phyloP scores from a whole-genome alignment of 1,140 invertebrate species.

The Trissolcus basalis region DNA sequence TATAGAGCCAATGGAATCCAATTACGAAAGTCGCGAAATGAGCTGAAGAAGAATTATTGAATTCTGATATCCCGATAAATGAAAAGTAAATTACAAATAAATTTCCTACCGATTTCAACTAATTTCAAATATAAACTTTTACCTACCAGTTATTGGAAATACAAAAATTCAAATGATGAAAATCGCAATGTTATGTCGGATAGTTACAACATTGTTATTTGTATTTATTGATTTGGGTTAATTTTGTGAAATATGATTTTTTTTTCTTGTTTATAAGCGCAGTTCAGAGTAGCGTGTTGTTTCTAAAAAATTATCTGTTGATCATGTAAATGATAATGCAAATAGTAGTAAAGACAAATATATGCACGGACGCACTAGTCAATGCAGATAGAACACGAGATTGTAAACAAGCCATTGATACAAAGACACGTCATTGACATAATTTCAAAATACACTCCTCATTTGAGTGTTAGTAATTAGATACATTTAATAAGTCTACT shows the following conservation, averaged over 20 bases:
- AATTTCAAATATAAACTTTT: neutral
- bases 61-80: conserved; percentile 26
- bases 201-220: too few relatives aligned
- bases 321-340: conserved; percentile 12
- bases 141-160: neutral
- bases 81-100: conserved; percentile 12
- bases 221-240: too few relatives aligned
- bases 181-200: too few relatives aligned
- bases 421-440: conserved; percentile 25
- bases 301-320: neutral
- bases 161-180: too few relatives aligned
- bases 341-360: conserved; percentile 29
- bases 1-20: conserved; percentile 28
- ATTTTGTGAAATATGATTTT: too few relatives aligned
- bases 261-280: too few relatives aligned
- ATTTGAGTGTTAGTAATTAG: conserved; percentile 27
- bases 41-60: conserved; percentile 29
- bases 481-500: conserved; percentile 9
- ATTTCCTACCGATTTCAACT: conserved; percentile 10
- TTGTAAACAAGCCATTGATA: conserved; percentile 30
- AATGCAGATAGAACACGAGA: conserved; percentile 20
- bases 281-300: too few relatives aligned
- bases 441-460: conserved; percentile 13
- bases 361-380: conserved; percentile 13
- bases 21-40: conserved; percentile 20